Conservation (phyloP, 2,797 vertebrate genomes). For the Pseudomugil gertrudae region DNA sequence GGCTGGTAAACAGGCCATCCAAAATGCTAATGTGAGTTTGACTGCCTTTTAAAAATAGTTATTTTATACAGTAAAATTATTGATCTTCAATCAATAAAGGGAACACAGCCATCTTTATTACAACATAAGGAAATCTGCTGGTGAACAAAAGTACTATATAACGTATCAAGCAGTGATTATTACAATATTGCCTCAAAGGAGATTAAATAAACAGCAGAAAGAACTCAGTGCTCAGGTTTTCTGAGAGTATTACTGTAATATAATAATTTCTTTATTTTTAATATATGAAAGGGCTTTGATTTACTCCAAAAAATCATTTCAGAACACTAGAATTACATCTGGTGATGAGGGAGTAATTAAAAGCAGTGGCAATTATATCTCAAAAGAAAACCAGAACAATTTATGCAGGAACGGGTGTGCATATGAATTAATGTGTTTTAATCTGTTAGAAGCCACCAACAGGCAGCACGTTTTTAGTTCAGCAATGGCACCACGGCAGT, state of each 20-base stretch:
- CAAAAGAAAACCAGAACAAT: not conserved
- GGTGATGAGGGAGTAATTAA: slow-evolving; percentile 44
- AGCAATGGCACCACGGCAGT: slow-evolving; percentile 26
- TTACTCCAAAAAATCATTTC: slow-evolving; percentile 19
- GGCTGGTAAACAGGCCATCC: not conserved
- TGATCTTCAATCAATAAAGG: not conserved
- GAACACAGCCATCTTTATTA: not conserved
- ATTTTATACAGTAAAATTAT: not conserved
- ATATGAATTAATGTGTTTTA: slow-evolving; percentile 6
- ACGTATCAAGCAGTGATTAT: too few relatives aligned
- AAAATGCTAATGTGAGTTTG: not conserved
- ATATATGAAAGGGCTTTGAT: slow-evolving; percentile 2
- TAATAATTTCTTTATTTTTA: not conserved
- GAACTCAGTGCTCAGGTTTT: not conserved
- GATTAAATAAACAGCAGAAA: slow-evolving; percentile 16
- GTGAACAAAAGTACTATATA: too few relatives aligned
- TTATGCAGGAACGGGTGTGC: not conserved
- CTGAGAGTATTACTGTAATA: slow-evolving; percentile 10
- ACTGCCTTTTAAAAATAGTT: not conserved
- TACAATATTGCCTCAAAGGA: slow-evolving; percentile 10
- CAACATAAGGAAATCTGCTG: not conserved
- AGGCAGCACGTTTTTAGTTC: slow-evolving; percentile 38
- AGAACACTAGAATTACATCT: slow-evolving; percentile 38
- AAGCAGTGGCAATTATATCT: slow-evolving; percentile 30
- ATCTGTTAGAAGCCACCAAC: slow-evolving; percentile 35